phyloP scores from a whole-genome alignment of 2,888 invertebrate genomes.

The Tetropium fuscum region DNA sequence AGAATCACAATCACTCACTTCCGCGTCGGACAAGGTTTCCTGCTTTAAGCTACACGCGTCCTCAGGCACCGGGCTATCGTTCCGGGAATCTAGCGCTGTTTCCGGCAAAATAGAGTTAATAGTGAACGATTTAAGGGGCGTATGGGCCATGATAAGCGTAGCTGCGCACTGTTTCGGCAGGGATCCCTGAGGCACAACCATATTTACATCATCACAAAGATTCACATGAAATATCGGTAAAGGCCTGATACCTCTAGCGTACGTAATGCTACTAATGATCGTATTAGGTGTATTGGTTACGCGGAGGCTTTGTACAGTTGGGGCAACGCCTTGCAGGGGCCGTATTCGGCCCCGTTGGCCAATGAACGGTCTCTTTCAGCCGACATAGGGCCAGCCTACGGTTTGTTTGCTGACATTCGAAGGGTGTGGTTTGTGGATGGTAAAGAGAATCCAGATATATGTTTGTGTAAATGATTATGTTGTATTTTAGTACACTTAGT shows the following conservation, averaged over 20 bases:
- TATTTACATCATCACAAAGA: slow-evolving; percentile 47
- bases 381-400: slow-evolving; percentile 38
- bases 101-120: slow-evolving; percentile 79
- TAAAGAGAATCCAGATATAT: slow-evolving; percentile 35
- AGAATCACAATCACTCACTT: slow-evolving; percentile 75
- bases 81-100: slow-evolving; percentile 52
- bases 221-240: background rate
- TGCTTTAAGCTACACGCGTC: slow-evolving; percentile 33
- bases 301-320: slow-evolving; percentile 46
- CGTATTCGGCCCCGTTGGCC: slow-evolving; percentile 27
- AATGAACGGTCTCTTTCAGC: slow-evolving; percentile 35
- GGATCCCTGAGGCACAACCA: slow-evolving; percentile 48
- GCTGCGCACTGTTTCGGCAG: slow-evolving; percentile 28
- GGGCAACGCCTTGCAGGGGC: slow-evolving; percentile 45
- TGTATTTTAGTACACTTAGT: slow-evolving; percentile 48
- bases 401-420: slow-evolving; percentile 50
- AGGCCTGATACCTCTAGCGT: slow-evolving; percentile 38
- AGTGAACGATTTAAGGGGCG: slow-evolving; percentile 80
- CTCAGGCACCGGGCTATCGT: slow-evolving; percentile 29
- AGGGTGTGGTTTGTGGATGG: slow-evolving; percentile 48
- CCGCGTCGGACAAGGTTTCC: slow-evolving; percentile 52
- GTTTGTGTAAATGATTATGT: slow-evolving; percentile 47
- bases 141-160: slow-evolving; percentile 68
- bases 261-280: slow-evolving; percentile 43
- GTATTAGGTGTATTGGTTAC: slow-evolving; percentile 45